Evolutionary conservation across 2,797 vertebrate genomes (phyloP), one percentile per base, ranked within the genome.

Genomic region (Danio tinwini): DNA sequence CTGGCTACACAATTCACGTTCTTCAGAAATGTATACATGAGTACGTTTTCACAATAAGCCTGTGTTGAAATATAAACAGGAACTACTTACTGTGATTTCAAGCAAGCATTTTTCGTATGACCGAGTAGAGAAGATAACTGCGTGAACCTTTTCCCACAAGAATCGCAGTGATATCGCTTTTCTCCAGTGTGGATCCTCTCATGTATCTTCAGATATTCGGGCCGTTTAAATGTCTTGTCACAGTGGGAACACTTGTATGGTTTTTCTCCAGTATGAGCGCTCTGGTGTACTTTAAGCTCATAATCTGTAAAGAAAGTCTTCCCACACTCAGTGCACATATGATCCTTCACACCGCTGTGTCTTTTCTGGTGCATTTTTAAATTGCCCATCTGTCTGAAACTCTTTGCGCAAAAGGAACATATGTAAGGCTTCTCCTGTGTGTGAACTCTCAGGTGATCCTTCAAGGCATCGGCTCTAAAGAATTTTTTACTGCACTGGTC

Each of bases 151-250:
- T 42, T 70, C 2, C 9, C 68, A 53, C 68, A 70, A 5, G 40
- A 12, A 45, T 64, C 2, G n/a, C 62, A 64, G n/a, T 42, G 7
- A 42, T 42, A 69, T 5, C 13, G 49, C 14, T 53, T 70, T 49
- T 70, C 67, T 70, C 45, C 19, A 29, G 13, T 21, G 64, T 68
- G 45, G 45, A 21, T 68, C 64, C 19, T 68, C 44, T 50, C 45
- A 16, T 68, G 64, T 68, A 49, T 47, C 50, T 68, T 68, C 19
- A 47, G 64, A 68, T 49, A 29, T 49, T 49, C 2, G 4, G 12
- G 14, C 7, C 44, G 45, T 14, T 49, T 68, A 13, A 50, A 68
- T 49, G 12, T 49, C 2, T 44, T 64, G 11, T 50, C 64, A 29
- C 64, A 68, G 0, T 21, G 7, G 5, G 45, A 68, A 49, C 64